phyloP scores from a whole-genome alignment of 2,888 invertebrate genomes.

The Monoplex corrugatus region DNA sequence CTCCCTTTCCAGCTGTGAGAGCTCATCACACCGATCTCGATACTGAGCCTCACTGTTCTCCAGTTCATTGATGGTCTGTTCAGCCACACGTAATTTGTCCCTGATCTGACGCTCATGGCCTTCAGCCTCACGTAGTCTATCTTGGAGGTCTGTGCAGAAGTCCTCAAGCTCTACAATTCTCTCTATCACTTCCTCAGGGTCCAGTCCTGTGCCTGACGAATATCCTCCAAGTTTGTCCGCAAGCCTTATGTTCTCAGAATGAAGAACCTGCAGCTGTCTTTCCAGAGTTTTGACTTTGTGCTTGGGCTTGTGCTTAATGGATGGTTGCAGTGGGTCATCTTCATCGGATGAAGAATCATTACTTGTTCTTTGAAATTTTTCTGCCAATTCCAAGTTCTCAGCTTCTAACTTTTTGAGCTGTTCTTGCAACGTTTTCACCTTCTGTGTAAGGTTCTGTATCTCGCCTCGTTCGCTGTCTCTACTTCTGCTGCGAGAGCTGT shows the following conservation, averaged over 20 bases:
- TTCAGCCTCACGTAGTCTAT: constrained; percentile 68
- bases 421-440: constrained; percentile 44
- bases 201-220: constrained; percentile 56
- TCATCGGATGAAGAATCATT: constrained; percentile 25
- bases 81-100: constrained; percentile 72
- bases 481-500: constrained; percentile 28
- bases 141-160: constrained; percentile 70
- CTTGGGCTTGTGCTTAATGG: constrained; percentile 11
- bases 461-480: constrained; percentile 39
- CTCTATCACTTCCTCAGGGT: constrained; percentile 55
- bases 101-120: constrained; percentile 67
- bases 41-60: constrained; percentile 69
- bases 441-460: constrained; percentile 49
- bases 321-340: constrained; percentile 30
- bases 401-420: constrained; percentile 51
- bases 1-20: constrained; percentile 66
- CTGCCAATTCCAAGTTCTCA: constrained; percentile 54
- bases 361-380: background rate
- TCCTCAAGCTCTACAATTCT: constrained; percentile 67
- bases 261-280: constrained; percentile 57
- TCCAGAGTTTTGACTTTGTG: constrained; percentile 49
- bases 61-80: constrained; percentile 72
- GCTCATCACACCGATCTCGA: constrained; percentile 70
- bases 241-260: constrained; percentile 66
- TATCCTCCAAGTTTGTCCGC: constrained; percentile 61